Evolutionary conservation across 2,888 invertebrate species (phyloP).

Genomic region (Nomada ferruginata): DNA sequence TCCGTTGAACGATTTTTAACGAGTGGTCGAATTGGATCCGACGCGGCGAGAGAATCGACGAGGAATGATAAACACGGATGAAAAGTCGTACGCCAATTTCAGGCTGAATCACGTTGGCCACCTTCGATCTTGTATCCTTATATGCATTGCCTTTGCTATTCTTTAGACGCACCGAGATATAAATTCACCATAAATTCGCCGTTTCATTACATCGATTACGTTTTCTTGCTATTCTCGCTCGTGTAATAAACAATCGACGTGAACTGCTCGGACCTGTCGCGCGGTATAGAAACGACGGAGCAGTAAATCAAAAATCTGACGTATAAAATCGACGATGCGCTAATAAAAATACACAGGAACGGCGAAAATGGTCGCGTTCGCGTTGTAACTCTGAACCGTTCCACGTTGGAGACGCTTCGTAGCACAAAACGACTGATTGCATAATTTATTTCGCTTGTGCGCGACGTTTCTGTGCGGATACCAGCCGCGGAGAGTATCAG

Average conservation of each 20-base stretch:
- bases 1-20: constrained; percentile 25
- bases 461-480: constrained; percentile 60
- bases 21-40: constrained; percentile 12
- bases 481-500: constrained; percentile 56
- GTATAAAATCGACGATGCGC: constrained; percentile 18
- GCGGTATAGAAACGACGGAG: not conserved
- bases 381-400: constrained; percentile 33
- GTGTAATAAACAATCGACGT: not conserved
- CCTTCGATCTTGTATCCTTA: not conserved
- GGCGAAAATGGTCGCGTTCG: not conserved
- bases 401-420: constrained; percentile 40
- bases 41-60: not conserved
- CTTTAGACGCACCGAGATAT: not conserved
- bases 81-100: not conserved
- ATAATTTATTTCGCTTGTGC: constrained; percentile 77
- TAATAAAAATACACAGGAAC: constrained; percentile 29
- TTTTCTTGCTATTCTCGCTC: constrained; percentile 10
- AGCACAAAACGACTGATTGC: constrained; percentile 70
- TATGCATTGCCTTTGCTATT: not conserved
- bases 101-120: not conserved
- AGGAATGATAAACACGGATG: not conserved
- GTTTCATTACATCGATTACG: not conserved
- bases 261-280: not conserved
- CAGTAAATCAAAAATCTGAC: constrained; percentile 14
- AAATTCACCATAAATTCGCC: not conserved